phyloP scores from a whole-genome alignment of 2,113 vertebrate species.

The Camelus bactrianus region DNA sequence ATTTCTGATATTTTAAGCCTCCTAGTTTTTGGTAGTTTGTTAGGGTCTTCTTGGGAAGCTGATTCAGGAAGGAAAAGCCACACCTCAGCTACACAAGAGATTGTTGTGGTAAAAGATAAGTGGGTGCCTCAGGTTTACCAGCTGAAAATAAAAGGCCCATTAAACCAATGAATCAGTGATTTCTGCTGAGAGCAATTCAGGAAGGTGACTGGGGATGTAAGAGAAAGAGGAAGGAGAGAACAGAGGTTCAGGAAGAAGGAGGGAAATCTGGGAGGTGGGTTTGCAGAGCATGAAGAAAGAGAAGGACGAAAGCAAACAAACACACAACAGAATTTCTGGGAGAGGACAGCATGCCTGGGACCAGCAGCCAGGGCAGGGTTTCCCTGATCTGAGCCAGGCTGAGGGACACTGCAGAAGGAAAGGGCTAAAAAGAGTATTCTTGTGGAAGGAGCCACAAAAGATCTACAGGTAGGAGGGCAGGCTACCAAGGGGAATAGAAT shows the following conservation, averaged over 20 bases:
- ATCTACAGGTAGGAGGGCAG: not conserved
- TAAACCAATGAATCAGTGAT: not conserved
- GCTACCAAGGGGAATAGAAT: not conserved
- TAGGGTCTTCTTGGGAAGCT: not conserved
- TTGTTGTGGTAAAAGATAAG: not conserved
- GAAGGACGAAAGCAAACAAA: not conserved
- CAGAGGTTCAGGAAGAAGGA: not conserved
- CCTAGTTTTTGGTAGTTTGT: not conserved
- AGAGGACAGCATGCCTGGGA: not conserved
- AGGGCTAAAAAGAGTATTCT: not conserved
- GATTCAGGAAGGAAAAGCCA: not conserved
- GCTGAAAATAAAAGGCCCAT: not conserved
- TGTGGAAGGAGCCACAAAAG: not conserved
- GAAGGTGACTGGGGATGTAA: not conserved
- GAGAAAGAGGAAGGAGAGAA: not conserved
- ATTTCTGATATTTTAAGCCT: not conserved
- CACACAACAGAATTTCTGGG: no score
- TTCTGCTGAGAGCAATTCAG: not conserved
- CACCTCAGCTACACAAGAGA: not conserved
- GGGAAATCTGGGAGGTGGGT: not conserved
- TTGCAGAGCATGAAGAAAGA: not conserved
- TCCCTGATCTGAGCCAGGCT: not conserved
- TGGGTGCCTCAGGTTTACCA: not conserved
- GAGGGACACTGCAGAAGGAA: not conserved
- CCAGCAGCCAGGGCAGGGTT: not conserved